Evolutionary conservation across 2,113 vertebrate genomes (phyloP).

Genomic region (Donacobius atricapilla): DNA sequence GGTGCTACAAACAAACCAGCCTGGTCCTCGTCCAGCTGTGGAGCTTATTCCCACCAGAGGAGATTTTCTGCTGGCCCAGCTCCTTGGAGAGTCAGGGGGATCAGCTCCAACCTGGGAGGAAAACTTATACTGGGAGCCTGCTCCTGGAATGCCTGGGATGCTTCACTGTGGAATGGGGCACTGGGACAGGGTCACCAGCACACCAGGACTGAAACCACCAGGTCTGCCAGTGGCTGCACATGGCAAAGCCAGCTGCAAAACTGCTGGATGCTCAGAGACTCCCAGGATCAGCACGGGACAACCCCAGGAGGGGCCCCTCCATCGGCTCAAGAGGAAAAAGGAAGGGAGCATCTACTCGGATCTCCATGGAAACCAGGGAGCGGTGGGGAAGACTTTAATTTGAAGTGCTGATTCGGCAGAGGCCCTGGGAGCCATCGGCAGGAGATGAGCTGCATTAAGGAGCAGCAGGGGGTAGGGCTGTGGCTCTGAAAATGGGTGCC

Average conservation of each 20-base stretch:
- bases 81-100: background rate
- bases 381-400: conserved; percentile 66
- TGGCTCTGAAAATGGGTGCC: conserved; percentile 27
- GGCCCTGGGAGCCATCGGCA: conserved; percentile 72
- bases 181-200: background rate
- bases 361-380: conserved; percentile 68
- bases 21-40: background rate
- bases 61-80: background rate
- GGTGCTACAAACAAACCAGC: background rate
- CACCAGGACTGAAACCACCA: background rate
- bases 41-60: background rate
- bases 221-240: background rate
- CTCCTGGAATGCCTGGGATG: background rate
- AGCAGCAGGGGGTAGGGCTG: conserved; percentile 56
- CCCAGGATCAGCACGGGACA: rapidly evolving
- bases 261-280: rapidly evolving
- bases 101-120: background rate
- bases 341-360: background rate
- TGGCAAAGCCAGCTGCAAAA: background rate
- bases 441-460: conserved; percentile 75
- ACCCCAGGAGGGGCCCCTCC: background rate
- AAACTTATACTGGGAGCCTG: background rate
- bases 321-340: background rate
- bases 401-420: conserved; percentile 70
- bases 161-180: background rate